phyloP scores from a whole-genome alignment of 2,113 vertebrate genomes.

The Pan troglodytes region NHGRI_mPanTro3-v2.1_pri NC_072407.2:39348501-39349000 shows the following conservation, averaged over 20 bases:
- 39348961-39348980: not conserved
- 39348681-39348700: not conserved
- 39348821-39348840: not conserved
- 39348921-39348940: not conserved
- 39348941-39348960: not conserved
- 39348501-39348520: too few species aligned
- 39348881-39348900: not conserved
- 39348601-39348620: not conserved
- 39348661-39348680: not conserved
- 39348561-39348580: not conserved
- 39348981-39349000: not conserved
- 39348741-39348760: not conserved
- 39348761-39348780: not conserved
- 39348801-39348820: not conserved
- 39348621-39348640: not conserved
- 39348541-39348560: not conserved
- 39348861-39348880: not conserved
- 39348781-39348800: not conserved
- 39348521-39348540: too few species aligned
- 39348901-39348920: not conserved
- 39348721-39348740: not conserved
- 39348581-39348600: not conserved
- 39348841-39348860: not conserved
- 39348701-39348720: constrained; percentile 1
- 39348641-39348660: not conserved